Conservation (phyloP, 1,140 invertebrate species). For the Diorhabda carinulata region DNA sequence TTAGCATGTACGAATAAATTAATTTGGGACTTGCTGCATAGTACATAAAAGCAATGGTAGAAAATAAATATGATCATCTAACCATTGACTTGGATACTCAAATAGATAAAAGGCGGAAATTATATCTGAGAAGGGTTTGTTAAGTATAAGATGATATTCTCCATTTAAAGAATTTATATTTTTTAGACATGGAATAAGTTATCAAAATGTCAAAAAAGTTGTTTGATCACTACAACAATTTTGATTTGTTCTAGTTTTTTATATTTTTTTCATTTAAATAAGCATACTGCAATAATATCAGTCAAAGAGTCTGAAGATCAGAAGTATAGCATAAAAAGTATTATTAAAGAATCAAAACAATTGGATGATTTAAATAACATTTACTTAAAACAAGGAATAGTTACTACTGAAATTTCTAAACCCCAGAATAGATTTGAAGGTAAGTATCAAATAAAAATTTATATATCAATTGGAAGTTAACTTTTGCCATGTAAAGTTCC, state of each 20-base stretch:
- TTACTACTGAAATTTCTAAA: not conserved
- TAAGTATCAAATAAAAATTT: no score
- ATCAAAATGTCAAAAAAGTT: slow-evolving; percentile 74
- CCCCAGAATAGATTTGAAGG: not conserved
- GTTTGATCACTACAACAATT: slow-evolving; percentile 60
- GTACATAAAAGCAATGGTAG: not conserved
- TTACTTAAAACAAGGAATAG: not conserved
- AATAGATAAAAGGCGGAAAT: not conserved
- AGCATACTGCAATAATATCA: slow-evolving; percentile 43
- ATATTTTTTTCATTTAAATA: slow-evolving; percentile 52
- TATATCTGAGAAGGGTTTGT: not conserved
- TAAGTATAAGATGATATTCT: not conserved
- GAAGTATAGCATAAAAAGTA: slow-evolving; percentile 29
- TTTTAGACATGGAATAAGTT: slow-evolving; percentile 77
- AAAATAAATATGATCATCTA: not conserved
- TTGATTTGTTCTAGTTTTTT: slow-evolving; percentile 54
- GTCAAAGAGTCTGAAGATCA: slow-evolving; percentile 38
- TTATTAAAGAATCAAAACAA: slow-evolving; percentile 30
- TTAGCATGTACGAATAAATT: no score
- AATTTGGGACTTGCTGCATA: no score
- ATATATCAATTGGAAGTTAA: no score
- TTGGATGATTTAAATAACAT: slow-evolving; percentile 17
- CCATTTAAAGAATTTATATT: slow-evolving; percentile 24
- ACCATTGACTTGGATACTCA: not conserved
- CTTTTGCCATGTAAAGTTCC: no score